phyloP scores from a whole-genome alignment of 2,888 invertebrate genomes.

The Alitta virens region DNA sequence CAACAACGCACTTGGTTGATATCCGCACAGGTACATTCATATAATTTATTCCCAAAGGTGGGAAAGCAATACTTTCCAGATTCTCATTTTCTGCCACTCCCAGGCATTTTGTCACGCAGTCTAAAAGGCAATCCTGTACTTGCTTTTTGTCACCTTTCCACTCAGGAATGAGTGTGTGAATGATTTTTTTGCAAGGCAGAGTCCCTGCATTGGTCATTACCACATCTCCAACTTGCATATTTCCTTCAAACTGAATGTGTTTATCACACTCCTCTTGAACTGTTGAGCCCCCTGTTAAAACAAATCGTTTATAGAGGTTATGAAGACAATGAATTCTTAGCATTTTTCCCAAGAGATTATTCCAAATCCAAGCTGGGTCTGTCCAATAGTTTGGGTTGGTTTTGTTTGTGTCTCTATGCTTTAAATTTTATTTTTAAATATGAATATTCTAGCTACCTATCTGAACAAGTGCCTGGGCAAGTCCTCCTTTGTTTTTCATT shows the following conservation, averaged over 20 bases:
- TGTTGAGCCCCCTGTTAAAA: neutral
- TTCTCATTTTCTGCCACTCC: neutral
- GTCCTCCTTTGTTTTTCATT: neutral
- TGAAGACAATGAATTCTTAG: too few relatives aligned
- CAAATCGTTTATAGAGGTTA: too few relatives aligned
- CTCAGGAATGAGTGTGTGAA: slow-evolving; percentile 31
- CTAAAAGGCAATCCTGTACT: slow-evolving; percentile 6
- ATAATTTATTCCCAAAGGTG: neutral
- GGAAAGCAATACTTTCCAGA: neutral
- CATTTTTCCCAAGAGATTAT: too few relatives aligned
- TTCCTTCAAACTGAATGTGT: neutral
- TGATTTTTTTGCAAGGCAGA: slow-evolving; percentile 30
- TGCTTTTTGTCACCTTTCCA: slow-evolving; percentile 24
- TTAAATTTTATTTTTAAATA: too few relatives aligned
- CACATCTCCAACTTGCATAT: slow-evolving; percentile 27
- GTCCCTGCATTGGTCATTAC: slow-evolving; percentile 34
- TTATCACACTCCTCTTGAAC: neutral
- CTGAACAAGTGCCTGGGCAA: neutral
- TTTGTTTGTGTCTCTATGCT: too few relatives aligned
- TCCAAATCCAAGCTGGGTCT: too few relatives aligned
- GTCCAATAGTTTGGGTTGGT: too few relatives aligned
- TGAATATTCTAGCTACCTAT: too few relatives aligned
- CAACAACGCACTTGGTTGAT: neutral
- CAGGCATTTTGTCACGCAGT: neutral
- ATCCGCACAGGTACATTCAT: neutral